phyloP scores from a whole-genome alignment of 2,888 invertebrate species.

The Euphydryas editha region DNA sequence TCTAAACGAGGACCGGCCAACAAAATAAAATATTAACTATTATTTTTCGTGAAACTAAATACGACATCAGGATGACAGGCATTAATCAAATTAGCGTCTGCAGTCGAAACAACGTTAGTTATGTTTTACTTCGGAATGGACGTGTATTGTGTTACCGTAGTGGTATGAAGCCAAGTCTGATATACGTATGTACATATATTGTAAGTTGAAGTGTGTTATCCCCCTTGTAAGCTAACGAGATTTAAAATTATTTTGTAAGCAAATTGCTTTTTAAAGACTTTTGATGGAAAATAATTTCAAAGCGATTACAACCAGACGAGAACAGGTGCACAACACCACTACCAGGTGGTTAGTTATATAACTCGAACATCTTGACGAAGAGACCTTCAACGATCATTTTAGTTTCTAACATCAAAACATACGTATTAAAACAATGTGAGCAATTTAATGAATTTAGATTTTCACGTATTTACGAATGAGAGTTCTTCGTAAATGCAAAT shows the following conservation, averaged over 20 bases:
- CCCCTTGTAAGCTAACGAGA: neutral
- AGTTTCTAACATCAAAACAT: no score
- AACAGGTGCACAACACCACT: neutral
- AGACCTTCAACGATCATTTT: no score
- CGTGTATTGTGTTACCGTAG: slow-evolving; percentile 26
- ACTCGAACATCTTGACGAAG: no score
- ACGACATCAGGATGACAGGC: slow-evolving; percentile 25
- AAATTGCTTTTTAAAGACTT: neutral
- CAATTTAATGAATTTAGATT: no score
- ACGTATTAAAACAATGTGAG: no score
- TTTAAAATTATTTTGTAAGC: neutral
- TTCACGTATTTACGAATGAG: no score
- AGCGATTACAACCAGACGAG: neutral
- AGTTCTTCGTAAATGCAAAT: no score
- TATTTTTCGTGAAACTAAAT: slow-evolving; percentile 19
- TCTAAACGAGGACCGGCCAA: slow-evolving; percentile 13
- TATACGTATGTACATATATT: no score
- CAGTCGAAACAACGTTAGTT: slow-evolving; percentile 8
- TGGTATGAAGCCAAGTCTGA: slow-evolving; percentile 20
- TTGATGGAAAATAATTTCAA: neutral
- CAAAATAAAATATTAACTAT: slow-evolving; percentile 9
- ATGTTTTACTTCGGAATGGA: slow-evolving; percentile 11
- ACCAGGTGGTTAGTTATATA: no score
- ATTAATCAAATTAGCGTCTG: slow-evolving; percentile 32
- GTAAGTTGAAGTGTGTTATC: neutral